Evolutionary conservation across 1,140 invertebrate genomes (phyloP), one percentile per base, ranked within the genome.

Genomic region (Ganaspis sp.): DNA sequence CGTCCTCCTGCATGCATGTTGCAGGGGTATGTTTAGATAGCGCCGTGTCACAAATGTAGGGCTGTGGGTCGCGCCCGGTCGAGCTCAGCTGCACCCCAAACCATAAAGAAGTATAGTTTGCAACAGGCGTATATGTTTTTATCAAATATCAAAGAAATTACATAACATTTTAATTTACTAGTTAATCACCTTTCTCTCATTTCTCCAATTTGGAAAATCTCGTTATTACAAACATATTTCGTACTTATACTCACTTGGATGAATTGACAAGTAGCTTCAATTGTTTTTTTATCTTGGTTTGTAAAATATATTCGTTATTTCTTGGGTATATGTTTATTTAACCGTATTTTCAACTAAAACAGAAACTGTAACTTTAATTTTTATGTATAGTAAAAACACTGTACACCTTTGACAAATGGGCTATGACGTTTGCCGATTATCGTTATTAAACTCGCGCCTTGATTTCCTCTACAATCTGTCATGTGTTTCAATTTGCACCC

Each of bases 41-140:
- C 87, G 85, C 87, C 29, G 86, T 83, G 85, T 84, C 83, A 82
- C 83, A 83, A 90, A 91, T 91, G 88, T 91, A 90, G 90, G 90
- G 90, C 87, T 91, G 87, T 91, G 85, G 89, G 89, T 91, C 90
- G 89, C 88, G 85, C 85, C 85, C 84, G 87, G 87, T 87, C 84
- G 84, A 86, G 85, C 89, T 89, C 86, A 89, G 88, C 87, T 90
- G 88, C 87, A 86, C 84, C 84, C 83, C 82, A n/a, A 49, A 17
- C 12, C 11, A 64, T n/a, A 11, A 8, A 34, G 17, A 49, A 12
- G 15, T 49, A 49, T 8, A 49, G 12, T 34, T 34, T 34, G 29
- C 29, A 34, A 34, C 6, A 34, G 2, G 29, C 2, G 29, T 34
- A 34, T 2, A 6, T 34, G 6, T 6, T 34, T 34, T 34, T 34